Conservation (phyloP, 2,113 vertebrate genomes). For the Anhinga rufa region DNA sequence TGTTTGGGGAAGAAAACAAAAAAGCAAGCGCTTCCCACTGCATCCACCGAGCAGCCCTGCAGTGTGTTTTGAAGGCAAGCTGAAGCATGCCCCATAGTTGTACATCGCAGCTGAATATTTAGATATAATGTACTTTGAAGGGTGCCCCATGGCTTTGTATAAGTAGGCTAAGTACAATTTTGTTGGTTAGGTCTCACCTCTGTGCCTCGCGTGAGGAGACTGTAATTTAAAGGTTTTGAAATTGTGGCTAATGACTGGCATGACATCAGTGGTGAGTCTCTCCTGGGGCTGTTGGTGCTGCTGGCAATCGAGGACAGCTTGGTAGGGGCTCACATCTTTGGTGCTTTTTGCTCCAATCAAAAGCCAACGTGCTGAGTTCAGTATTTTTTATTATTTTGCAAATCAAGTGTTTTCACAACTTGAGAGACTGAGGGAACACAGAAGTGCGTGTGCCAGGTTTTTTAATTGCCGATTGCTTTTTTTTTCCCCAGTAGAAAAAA, state of each 20-base stretch:
- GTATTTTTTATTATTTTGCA: background rate
- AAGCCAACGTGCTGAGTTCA: background rate
- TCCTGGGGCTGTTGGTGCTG: background rate
- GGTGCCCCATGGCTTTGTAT: background rate
- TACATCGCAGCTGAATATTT: background rate
- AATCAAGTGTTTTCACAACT: rapidly evolving
- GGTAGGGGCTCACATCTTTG: background rate
- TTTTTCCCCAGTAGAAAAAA: background rate
- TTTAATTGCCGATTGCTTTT: background rate
- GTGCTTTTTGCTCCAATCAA: background rate
- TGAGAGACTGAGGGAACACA: background rate
- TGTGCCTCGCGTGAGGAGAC: background rate
- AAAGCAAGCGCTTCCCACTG: rapidly evolving
- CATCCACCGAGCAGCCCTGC: background rate
- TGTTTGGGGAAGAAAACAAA: background rate
- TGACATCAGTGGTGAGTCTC: background rate
- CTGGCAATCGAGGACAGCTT: background rate
- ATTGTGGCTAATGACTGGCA: background rate
- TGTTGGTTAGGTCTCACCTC: background rate
- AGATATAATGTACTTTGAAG: background rate
- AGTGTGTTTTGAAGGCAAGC: background rate
- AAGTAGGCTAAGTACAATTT: background rate
- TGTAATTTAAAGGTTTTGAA: background rate
- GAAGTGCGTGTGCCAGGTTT: background rate
- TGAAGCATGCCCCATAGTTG: rapidly evolving